Evolutionary conservation across 2,113 vertebrate genomes (phyloP).

Genomic region (Platanista minor): DNA sequence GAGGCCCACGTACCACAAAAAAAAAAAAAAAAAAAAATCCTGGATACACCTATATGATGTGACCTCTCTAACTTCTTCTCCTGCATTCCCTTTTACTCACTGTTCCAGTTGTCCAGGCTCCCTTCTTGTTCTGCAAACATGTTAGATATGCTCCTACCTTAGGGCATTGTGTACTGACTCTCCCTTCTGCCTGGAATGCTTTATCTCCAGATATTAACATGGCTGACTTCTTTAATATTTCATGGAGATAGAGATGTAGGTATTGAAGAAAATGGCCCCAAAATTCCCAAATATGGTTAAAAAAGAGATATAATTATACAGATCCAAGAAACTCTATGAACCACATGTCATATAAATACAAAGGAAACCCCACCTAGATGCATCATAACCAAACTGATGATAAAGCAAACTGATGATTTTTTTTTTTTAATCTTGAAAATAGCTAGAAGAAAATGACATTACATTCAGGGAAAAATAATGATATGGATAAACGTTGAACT

Average conservation of each 20-base stretch:
- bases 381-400: not conserved
- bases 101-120: not conserved
- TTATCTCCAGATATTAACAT: not conserved
- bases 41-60: not conserved
- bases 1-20: no score
- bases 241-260: not conserved
- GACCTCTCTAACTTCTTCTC: not conserved
- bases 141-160: not conserved
- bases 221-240: not conserved
- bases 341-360: not conserved
- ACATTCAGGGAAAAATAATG: no score
- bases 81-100: not conserved
- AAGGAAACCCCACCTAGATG: not conserved
- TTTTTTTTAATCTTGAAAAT: no score
- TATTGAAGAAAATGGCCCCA: not conserved
- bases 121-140: not conserved
- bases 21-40: not conserved
- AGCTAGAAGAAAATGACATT: no score
- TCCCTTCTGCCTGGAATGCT: not conserved
- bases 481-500: no score
- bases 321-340: not conserved
- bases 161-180: not conserved
- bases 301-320: not conserved
- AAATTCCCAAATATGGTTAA: not conserved
- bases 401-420: not conserved